Percentiles rank a stretch among this genome's conserved stretches.
Evolutionary conservation across 2,888 invertebrate species (phyloP).

Genomic region (Ligdia adustata): DNA sequence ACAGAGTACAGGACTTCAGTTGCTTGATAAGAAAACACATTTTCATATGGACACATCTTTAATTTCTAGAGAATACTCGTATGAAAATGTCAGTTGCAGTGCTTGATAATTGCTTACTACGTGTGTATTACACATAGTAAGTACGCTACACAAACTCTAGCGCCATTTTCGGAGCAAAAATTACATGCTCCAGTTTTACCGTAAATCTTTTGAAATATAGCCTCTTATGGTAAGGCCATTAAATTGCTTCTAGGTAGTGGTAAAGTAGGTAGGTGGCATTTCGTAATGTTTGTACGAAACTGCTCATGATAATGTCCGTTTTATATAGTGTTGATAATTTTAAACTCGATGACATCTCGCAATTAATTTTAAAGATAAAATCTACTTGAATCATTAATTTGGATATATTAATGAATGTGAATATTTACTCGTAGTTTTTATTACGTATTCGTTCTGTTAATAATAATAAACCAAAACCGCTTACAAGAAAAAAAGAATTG

Average conservation of each 20-base stretch:
- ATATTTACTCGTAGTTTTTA: neutral
- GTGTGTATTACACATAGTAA: too few species aligned
- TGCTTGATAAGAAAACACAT: too few species aligned
- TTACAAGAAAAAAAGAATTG: too few species aligned
- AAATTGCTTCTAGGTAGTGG: conserved; percentile 28
- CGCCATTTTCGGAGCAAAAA: conserved; percentile 13
- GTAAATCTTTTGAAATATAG: conserved; percentile 37
- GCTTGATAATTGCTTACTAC: too few species aligned
- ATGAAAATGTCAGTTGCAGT: too few species aligned
- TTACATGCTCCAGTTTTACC: conserved; percentile 39
- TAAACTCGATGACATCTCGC: neutral
- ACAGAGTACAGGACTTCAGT: too few species aligned
- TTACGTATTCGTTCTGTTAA: neutral
- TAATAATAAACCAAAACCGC: too few species aligned
- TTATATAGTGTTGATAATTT: neutral
- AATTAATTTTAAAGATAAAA: neutral
- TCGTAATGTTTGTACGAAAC: neutral
- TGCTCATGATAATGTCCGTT: too few species aligned
- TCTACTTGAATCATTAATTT: conserved; percentile 3
- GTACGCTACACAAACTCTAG: neutral
- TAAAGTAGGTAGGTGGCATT: neutral
- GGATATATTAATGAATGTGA: neutral
- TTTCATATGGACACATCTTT: too few species aligned
- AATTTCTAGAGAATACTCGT: too few species aligned
- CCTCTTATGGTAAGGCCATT: conserved; percentile 32